Evolutionary conservation across 2,113 vertebrate species (phyloP), one percentile per base, ranked within the genome.

Genomic region (Psephotus haematonotus): DNA sequence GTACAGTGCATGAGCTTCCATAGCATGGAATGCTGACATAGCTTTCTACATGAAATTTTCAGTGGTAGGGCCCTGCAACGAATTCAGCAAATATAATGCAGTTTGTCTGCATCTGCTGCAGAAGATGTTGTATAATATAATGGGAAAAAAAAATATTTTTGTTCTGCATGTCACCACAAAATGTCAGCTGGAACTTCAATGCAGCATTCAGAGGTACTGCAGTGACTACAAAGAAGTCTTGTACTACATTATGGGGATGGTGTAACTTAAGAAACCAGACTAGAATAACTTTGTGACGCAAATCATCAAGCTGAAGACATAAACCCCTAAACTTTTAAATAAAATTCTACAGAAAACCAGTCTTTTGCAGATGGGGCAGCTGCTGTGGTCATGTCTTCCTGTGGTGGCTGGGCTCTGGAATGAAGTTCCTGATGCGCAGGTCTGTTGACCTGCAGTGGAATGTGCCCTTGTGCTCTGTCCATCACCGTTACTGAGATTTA

Each of bases 201-300:
- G 89, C 60, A 60, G 89, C 55, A 24, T 24, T 79, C 74, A 68
- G 60, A 92, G 47, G 35, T 37, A 14, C 37, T 44, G 86, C 91
- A 81, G 3, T 24, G 67, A 88, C 88, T 95, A 95, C 94, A 95
- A 82, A 94, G 88, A 67, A 82, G 3, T 43, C 65, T 74, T 87
- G 78, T 80, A 82, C 62, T 84, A 62, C 62, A 44, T 95, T 65
- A 13, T 52, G 52, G 84, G 89, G 84, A 52, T 22, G 18, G 31
- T 20, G 13, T 3, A 49, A 28, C 75, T 77, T 49, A 64, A 90
- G 91, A 92, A 92, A 87, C 0, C 10, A 87, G 69, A n/a, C 67
- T 62, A 44, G 52, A 90, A 87, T 76, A 87, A 65, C 87, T 89
- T 60, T 10, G 39, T 87, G 91, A 64, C 70, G 89, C 35, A 69